Percentiles rank a stretch among this genome's conserved stretches.
These are phyloP conservation scores for Vultur gryphus DNA, from an alignment of 2,797 vertebrate genomes.

Conservation along the genomic window DNA sequence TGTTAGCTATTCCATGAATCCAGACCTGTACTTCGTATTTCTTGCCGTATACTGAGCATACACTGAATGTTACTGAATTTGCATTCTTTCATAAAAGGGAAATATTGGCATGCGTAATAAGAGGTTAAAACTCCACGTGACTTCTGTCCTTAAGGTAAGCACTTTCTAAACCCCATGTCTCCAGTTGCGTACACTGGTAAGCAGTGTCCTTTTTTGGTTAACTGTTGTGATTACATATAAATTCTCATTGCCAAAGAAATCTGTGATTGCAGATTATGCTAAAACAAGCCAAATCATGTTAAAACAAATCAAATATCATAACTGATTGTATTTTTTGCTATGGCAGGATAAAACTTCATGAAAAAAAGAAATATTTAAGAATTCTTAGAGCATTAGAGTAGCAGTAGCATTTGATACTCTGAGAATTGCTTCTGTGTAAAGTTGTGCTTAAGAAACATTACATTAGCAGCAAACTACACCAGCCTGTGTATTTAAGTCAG, in stretches of 20 bases:
- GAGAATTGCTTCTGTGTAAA: background rate
- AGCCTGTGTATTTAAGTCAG: background rate
- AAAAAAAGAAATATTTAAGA: background rate
- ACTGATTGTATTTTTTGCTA: background rate
- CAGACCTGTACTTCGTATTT: background rate
- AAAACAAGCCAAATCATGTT: background rate
- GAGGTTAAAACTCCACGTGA: background rate
- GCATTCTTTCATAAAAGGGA: background rate
- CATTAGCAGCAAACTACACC: background rate
- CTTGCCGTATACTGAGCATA: background rate
- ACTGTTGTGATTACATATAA: background rate
- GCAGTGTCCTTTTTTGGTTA: slow-evolving; percentile 24
- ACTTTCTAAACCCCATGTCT: background rate
- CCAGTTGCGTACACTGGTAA: background rate
- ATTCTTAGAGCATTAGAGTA: slow-evolving; percentile 5
- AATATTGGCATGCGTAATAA: background rate
- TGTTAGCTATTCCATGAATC: slow-evolving; percentile 3
- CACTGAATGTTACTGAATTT: background rate
- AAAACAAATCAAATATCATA: background rate
- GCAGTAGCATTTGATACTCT: background rate
- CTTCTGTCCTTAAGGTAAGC: slow-evolving; percentile 50
- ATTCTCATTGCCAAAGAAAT: slow-evolving; percentile 57
- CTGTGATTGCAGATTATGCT: background rate
- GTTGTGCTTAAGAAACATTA: background rate
- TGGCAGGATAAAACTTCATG: background rate